These are phyloP conservation scores for Volucella bombylans DNA, from an alignment of 2,888 invertebrate species.

Conservation along the genomic window DNA sequence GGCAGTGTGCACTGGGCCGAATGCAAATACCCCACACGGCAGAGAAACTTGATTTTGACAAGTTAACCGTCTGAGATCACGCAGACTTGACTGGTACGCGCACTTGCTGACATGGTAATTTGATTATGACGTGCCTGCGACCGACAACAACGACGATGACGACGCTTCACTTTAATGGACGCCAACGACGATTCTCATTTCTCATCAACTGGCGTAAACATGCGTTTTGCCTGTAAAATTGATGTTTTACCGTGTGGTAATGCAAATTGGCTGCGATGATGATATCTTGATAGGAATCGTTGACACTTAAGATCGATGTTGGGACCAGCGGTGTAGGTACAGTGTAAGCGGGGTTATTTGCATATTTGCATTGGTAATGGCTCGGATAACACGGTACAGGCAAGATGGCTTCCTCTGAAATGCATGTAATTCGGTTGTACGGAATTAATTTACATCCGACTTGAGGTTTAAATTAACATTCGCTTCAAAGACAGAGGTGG, in stretches of 20 bases:
- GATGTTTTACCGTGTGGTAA: constrained; percentile 62
- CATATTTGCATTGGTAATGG: constrained; percentile 54
- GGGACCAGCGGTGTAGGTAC: neutral
- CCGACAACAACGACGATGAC: neutral
- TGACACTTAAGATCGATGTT: constrained; percentile 59
- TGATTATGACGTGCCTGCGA: constrained; percentile 46
- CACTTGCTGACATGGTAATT: constrained; percentile 31
- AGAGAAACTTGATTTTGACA: constrained; percentile 67
- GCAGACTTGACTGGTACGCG: constrained; percentile 40
- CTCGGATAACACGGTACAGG: neutral
- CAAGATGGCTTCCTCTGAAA: constrained; percentile 13
- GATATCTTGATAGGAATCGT: constrained; percentile 69
- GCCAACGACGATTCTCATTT: constrained; percentile 28
- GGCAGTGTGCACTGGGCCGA: constrained; percentile 6
- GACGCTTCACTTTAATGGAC: neutral
- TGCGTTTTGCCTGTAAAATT: constrained; percentile 63
- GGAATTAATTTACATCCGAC: constrained; percentile 8
- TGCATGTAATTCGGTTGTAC: constrained; percentile 34
- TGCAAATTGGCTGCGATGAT: constrained; percentile 62
- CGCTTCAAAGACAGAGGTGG: too few relatives aligned
- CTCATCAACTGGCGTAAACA: constrained; percentile 21
- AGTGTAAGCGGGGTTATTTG: constrained; percentile 18
- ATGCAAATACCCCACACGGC: constrained; percentile 42
- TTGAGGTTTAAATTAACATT: too few relatives aligned
- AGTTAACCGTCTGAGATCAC: constrained; percentile 66